A percentile compares a stretch with the other conserved stretches of the same genome.
Evolutionary conservation across 2,113 vertebrate genomes (phyloP).

Genomic region (Notiomystis cincta): DNA sequence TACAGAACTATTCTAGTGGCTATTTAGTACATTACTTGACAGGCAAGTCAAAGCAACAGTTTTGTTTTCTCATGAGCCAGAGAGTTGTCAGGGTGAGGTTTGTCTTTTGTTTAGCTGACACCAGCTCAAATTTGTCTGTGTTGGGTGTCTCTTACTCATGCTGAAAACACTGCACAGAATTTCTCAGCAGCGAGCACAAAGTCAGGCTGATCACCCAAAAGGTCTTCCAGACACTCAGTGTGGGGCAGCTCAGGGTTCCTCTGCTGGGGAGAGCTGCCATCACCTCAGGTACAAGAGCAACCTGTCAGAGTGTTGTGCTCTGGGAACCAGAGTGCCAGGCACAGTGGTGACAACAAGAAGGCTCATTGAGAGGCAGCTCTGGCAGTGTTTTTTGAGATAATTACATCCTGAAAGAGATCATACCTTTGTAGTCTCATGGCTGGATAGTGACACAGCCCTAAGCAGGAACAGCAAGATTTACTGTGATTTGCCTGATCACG

Average conservation of each 20-base stretch:
- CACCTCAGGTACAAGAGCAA: neutral
- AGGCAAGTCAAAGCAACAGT: neutral
- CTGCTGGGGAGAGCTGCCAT: neutral
- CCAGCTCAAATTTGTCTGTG: neutral
- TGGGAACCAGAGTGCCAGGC: neutral
- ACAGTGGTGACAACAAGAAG: neutral
- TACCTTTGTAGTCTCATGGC: neutral
- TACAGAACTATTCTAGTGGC: neutral
- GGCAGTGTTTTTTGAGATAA: neutral
- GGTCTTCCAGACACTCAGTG: neutral
- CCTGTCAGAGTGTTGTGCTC: neutral
- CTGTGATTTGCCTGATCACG: neutral
- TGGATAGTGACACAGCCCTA: neutral
- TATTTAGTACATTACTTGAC: neutral
- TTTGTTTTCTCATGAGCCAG: neutral
- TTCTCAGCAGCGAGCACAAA: neutral
- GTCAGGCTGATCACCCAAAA: neutral
- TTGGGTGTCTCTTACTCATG: neutral
- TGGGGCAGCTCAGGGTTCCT: neutral
- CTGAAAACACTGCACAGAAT: neutral
- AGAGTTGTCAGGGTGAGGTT: neutral
- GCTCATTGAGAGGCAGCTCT: neutral
- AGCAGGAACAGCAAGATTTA: neutral
- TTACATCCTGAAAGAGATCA: neutral
- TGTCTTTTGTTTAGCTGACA: neutral